A percentile compares a stretch with the other conserved stretches of the same genome.
These are phyloP conservation scores for Ophonus ardosiacus DNA, from an alignment of 2,888 invertebrate genomes.

Conservation along the genomic window DNA sequence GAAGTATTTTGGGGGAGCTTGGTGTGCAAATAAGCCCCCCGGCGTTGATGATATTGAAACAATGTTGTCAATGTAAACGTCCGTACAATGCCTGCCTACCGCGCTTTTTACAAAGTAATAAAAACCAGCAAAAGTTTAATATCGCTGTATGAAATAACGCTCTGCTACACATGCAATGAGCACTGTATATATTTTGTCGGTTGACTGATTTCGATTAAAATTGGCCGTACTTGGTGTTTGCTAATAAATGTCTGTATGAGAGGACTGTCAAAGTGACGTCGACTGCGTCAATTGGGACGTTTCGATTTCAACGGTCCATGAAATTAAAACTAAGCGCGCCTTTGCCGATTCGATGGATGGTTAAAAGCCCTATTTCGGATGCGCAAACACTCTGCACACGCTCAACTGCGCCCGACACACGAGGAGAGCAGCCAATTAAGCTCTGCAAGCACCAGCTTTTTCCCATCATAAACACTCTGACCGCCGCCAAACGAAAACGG, in stretches of 20 bases:
- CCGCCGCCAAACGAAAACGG: not conserved
- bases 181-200: slow-evolving; percentile 69
- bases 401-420: slow-evolving; percentile 50
- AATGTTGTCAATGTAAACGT: slow-evolving; percentile 60
- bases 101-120: slow-evolving; percentile 69
- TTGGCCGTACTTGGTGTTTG: slow-evolving; percentile 53
- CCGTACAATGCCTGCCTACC: slow-evolving; percentile 32
- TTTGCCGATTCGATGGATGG: slow-evolving; percentile 50
- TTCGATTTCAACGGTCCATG: slow-evolving; percentile 61
- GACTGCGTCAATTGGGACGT: slow-evolving; percentile 51
- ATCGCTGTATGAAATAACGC: slow-evolving; percentile 72
- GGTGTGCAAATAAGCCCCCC: not conserved
- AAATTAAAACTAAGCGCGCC: slow-evolving; percentile 64
- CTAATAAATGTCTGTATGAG: slow-evolving; percentile 53
- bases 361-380: slow-evolving; percentile 59
- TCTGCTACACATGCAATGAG: slow-evolving; percentile 70
- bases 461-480: slow-evolving; percentile 12
- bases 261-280: slow-evolving; percentile 43
- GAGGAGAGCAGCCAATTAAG: slow-evolving; percentile 12
- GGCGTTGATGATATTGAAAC: slow-evolving; percentile 49
- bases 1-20: not conserved
- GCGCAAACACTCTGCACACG: slow-evolving; percentile 56
- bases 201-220: slow-evolving; percentile 66
- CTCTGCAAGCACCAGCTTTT: slow-evolving; percentile 15
- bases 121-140: slow-evolving; percentile 71